These are phyloP conservation scores for Metopolophium dirhodum DNA, from an alignment of 1,140 invertebrate species.

Conservation along the genomic window DNA sequence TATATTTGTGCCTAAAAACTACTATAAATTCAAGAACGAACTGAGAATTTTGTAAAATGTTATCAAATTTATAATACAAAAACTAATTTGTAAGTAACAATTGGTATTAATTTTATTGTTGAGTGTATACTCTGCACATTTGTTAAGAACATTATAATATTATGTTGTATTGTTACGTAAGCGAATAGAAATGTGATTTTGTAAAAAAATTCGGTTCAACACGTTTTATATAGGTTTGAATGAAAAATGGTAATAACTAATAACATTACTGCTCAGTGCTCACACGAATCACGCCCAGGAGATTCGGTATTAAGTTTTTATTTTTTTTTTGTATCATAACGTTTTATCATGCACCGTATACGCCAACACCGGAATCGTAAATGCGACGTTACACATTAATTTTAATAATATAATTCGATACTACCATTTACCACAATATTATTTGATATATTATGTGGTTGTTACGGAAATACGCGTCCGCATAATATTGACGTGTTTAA, in stretches of 20 bases:
- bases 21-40: neutral
- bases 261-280: neutral
- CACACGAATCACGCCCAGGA: constrained; percentile 24
- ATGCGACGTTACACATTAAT: neutral
- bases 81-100: neutral
- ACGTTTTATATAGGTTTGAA: neutral
- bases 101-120: neutral
- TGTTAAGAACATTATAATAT: neutral
- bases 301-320: constrained; percentile 26
- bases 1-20: neutral
- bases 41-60: neutral
- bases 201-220: neutral
- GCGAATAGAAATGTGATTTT: neutral
- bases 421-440: neutral
- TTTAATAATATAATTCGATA: neutral
- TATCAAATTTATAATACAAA: neutral
- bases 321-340: neutral
- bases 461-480: neutral
- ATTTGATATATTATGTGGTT: neutral
- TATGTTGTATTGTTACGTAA: neutral
- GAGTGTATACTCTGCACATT: neutral
- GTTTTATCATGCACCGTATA: neutral
- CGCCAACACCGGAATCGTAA: neutral
- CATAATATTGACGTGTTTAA: neutral
- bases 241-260: neutral